Base-by-base conservation (phyloP, 2,797 vertebrate species). In the Rhinoraja longicauda region DNA sequence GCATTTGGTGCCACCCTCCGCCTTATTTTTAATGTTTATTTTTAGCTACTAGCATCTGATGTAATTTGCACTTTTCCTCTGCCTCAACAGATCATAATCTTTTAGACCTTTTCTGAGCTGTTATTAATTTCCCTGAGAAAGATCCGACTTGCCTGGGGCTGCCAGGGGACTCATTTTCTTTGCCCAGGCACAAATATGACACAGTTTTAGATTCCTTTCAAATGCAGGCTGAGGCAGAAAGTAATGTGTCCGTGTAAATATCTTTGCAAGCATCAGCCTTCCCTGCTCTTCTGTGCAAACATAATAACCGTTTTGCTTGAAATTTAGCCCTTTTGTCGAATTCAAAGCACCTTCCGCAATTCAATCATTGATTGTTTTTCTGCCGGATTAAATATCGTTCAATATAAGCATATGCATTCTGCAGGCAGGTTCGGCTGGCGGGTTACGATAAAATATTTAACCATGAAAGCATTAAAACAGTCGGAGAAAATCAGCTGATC, bases 91-190 rank as follows among this genome's bases (percentile, higher is more conserved):
- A 92, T 92, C 90, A 72, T 36, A 92, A 92, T 92, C 39, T 10
- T 26, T 92, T 92, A 26, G 70, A 92, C 90, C 90, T 92, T 90
- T 92, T 92, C 70, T 75, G 67, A 92, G 70, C 67, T 92, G 90
- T 95, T 95, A 94, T 95, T 95, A 95, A 96, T 96, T 95, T 96
- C 95, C 94, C 95, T 95, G 94, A 94, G 94, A 95, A 93, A 95
- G 93, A 95, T 95, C 94, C 93, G 93, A 94, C 95, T 96, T 96
- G 95, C 94, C 94, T 93, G 94, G 95, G 94, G 95, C 94, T 96
- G 94, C 93, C 93, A 93, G 94, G 94, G 94, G 95, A 96, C 95
- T 96, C 95, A 96, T 96, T 94, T 95, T 94, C 95, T 96, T 96
- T 95, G 94, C 88, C 94, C 93, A 93, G 94, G 92, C 93, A 93